Percentiles rank a stretch among this genome's conserved stretches.
Evolutionary conservation across 2,113 vertebrate genomes (phyloP).

Genomic region (Ictalurus furcatus): DNA sequence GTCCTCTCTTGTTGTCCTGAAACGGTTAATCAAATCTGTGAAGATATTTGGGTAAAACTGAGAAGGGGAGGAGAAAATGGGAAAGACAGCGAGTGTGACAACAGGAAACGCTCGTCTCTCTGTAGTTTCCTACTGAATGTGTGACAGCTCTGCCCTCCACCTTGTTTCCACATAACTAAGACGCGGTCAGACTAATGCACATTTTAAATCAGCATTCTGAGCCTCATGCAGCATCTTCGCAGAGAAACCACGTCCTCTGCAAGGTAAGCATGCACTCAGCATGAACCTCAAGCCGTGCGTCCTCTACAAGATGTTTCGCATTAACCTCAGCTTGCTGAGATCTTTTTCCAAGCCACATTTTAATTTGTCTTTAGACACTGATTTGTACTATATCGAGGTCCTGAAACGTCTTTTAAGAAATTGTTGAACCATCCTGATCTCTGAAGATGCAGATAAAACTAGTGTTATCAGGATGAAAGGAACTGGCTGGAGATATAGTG

Average conservation of each 20-base stretch:
- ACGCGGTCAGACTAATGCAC: neutral
- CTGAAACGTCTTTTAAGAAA: neutral
- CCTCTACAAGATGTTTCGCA: neutral
- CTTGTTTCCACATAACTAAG: neutral
- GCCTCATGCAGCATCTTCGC: neutral
- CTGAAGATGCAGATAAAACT: neutral
- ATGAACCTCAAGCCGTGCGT: no score
- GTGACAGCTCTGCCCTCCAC: conserved; percentile 11
- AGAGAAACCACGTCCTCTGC: neutral
- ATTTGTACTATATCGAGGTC: neutral
- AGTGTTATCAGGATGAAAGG: neutral
- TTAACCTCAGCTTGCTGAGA: neutral
- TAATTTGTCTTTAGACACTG: neutral
- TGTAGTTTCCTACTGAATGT: neutral
- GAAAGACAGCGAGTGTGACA: neutral
- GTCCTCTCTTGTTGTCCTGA: neutral
- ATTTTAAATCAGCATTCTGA: neutral
- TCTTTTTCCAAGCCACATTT: neutral
- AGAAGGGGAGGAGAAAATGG: conserved; percentile 20
- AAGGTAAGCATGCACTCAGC: conserved; percentile 15
- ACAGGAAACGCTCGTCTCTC: conserved; percentile 34
- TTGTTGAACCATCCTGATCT: neutral
- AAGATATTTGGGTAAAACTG: neutral
- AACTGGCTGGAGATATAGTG: neutral
- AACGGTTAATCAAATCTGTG: neutral